Base-by-base conservation (phyloP, 2,113 vertebrate genomes). In the Choloepus hoffmanni region DNA sequence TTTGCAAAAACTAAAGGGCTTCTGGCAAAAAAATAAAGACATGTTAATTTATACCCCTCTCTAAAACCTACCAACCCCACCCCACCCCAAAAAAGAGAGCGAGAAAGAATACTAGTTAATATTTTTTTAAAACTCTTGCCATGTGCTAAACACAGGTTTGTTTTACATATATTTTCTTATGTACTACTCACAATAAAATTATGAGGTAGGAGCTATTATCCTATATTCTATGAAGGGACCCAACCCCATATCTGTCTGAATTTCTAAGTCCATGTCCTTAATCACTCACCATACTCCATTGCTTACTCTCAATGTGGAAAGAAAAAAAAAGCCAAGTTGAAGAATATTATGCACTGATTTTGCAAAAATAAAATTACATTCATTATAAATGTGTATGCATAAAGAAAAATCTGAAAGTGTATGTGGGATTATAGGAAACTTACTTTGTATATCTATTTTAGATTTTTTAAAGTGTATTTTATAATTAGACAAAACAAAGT, bases 401-500 rank as follows among this genome's bases (percentile, higher is more conserved):
- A 65, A 84, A 89, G 65, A 94, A 94, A 85, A 92, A 48, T 24
- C 53, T 89, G 45, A n/a, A 70, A 85, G 60, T 93, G 43, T 81
- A 81, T 74, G 30, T 53, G 8, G 30, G 36, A 50, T 81, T 82
- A 81, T 4, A 92, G 24, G 45, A 95, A 85, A 86, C 33, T 72
- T 89, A 45, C 58, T 89, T 92, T 85, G 10, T 81, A 21, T 82
- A 79, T 81, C 81, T 93, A 36, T 86, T 92, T 94, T 76, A 58
- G 14, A 60, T 67, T 83, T 70, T 92, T 65, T 36, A 36, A 7
- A 85, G 36, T 89, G 30, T n/a, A 3, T 90, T 81, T 95, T 60
- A 68, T 89, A 81, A 76, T 96, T 97, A 96, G 74, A 76, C 55
- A 76, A 97, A 58, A 94, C 67, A 85, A 89, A 93, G 48, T 83